A percentile compares a stretch with the other conserved stretches of the same genome.
Conservation (phyloP, 2,113 vertebrate species). For the Lepisosteus oculatus region DNA sequence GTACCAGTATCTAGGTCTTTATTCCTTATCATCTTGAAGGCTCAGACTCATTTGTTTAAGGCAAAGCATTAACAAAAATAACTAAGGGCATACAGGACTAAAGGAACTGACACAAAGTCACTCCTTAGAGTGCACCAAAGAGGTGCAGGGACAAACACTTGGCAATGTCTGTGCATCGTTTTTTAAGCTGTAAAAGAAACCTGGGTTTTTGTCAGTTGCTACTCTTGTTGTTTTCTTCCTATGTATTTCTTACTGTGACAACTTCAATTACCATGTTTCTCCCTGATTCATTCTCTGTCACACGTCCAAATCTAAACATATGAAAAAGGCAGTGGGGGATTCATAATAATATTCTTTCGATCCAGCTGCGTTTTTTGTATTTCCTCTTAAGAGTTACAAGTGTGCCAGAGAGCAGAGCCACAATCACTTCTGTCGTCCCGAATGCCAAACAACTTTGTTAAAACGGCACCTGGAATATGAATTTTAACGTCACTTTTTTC, state of each 20-base stretch:
- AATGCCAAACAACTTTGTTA: constrained; percentile 3
- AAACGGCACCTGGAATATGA: not conserved
- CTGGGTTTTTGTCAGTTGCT: not conserved
- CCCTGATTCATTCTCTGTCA: constrained; percentile 42
- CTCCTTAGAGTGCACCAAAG: no score
- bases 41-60: constrained; percentile 3
- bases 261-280: constrained; percentile 46
- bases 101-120: not conserved
- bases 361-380: constrained; percentile 2
- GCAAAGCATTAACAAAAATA: not conserved
- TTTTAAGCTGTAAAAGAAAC: not conserved
- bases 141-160: constrained; percentile 13
- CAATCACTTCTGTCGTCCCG: not conserved
- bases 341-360: not conserved
- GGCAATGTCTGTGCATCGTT: constrained; percentile 19
- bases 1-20: not conserved
- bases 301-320: constrained; percentile 19
- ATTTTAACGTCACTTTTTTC: not conserved
- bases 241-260: constrained; percentile 34
- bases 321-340: constrained; percentile 13
- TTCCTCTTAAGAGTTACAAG: not conserved
- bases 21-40: not conserved
- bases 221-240: not conserved
- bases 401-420: not conserved
- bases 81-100: not conserved